Evolutionary conservation across 2,888 invertebrate genomes (phyloP), one percentile per base, ranked within the genome.

Genomic region (Sussaba pulchella): DNA sequence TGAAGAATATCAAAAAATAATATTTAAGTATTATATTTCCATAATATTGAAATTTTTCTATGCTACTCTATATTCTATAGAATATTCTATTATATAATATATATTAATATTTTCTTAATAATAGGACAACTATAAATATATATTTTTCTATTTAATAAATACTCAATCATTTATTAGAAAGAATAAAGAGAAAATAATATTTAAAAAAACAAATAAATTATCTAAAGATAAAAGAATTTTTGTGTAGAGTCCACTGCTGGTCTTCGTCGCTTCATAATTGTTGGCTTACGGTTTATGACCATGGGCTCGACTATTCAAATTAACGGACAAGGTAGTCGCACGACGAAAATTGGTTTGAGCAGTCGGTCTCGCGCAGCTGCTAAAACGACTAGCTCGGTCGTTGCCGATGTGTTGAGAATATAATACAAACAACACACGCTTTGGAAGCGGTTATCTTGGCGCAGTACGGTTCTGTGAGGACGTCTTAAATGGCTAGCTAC

Each of bases 231-330:
- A 5, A 6, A 31, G 31, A 50, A 41, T 17, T 1, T 31, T 10
- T 17, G n/a, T 31, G 14, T 31, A n/a, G n/a, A n/a, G 10, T 19
- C 17, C 9, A 9, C 14, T 9, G 24, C n/a, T 12, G 2, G 8
- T 1, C 8, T 39, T 39, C 39, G 3, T n/a, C n/a, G n/a, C n/a
- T n/a, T n/a, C n/a, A n/a, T n/a, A 39, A 2, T 2, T 39, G 1
- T 61, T 41, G 17, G 2, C 39, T 21, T 5, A 8, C 43, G 17
- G 61, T 66, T 54, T 17, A 19, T 59, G 61, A 78, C 82, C 79
- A 70, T 69, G 52, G 52, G 70, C 80, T 84, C 84, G 88, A 88
- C 87, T 87, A 89, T 89, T 87, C 83, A 87, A 88, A 88, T 86
- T 83, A 81, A 78, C 79, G 43, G 66, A 76, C 81, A 67, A 72